Evolutionary conservation across 2,888 invertebrate genomes (phyloP).

Genomic region (Orthosia cruda): DNA sequence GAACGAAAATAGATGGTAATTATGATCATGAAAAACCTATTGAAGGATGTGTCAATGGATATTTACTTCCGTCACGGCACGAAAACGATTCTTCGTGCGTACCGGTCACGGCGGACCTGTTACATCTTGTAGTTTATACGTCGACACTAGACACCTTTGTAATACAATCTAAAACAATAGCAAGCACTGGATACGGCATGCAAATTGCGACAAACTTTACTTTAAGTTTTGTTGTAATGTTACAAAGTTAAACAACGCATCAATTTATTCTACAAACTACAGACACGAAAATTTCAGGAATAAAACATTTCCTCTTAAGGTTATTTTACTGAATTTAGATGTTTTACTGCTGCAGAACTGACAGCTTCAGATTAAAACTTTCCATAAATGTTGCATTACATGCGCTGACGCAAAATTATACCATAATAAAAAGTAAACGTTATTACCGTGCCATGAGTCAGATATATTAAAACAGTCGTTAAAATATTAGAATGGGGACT

Average conservation of each 20-base stretch:
- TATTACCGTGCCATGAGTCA: slow-evolving; percentile 37
- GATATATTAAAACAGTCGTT: slow-evolving; percentile 34
- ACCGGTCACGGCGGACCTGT: slow-evolving; percentile 78
- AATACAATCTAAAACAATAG: slow-evolving; percentile 47
- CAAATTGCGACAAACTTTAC: background rate
- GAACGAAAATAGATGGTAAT: slow-evolving; percentile 60
- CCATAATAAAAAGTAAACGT: slow-evolving; percentile 32
- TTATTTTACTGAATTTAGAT: slow-evolving; percentile 12
- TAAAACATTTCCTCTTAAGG: slow-evolving; percentile 4
- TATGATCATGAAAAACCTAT: slow-evolving; percentile 76
- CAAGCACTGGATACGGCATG: slow-evolving; percentile 30
- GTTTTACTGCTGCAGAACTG: slow-evolving; percentile 9
- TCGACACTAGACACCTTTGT: slow-evolving; percentile 43
- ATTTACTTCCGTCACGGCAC: slow-evolving; percentile 78
- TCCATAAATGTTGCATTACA: slow-evolving; percentile 27
- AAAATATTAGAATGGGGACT: slow-evolving; percentile 65
- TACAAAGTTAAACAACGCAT: background rate
- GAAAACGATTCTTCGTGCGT: slow-evolving; percentile 79
- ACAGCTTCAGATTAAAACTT: slow-evolving; percentile 6
- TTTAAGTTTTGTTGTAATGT: slow-evolving; percentile 28
- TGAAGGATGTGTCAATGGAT: slow-evolving; percentile 69
- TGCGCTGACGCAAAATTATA: slow-evolving; percentile 24
- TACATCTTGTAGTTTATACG: slow-evolving; percentile 61
- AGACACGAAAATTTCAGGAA: slow-evolving; percentile 2
- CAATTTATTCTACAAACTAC: slow-evolving; percentile 27